Conservation (phyloP, 2,797 vertebrate species). For the Onychomys torridus region DNA sequence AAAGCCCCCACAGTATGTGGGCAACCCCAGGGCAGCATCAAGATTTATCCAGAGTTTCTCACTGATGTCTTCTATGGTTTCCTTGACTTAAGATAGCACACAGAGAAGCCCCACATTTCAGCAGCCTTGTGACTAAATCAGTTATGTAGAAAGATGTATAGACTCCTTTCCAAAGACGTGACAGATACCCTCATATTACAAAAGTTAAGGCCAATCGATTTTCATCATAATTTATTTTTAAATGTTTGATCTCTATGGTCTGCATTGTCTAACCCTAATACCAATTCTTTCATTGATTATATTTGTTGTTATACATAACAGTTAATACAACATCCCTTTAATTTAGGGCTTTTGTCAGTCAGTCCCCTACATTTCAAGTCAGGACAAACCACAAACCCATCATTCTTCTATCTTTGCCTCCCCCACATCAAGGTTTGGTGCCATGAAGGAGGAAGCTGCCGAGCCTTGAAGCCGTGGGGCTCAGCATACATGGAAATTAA, state of each 20-base stretch:
- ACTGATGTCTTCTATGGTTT: rapidly evolving
- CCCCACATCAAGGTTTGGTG: slow-evolving; percentile 78
- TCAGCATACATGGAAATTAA: slow-evolving; percentile 64
- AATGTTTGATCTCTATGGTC: background rate
- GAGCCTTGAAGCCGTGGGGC: slow-evolving; percentile 74
- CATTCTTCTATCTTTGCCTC: slow-evolving; percentile 78
- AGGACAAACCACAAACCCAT: slow-evolving; percentile 52
- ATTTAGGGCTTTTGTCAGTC: background rate
- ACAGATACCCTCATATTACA: no score
- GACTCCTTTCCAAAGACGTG: background rate
- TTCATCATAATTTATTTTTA: slow-evolving; percentile 3
- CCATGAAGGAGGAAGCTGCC: slow-evolving; percentile 76
- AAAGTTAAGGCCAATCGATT: background rate
- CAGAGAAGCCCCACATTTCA: background rate
- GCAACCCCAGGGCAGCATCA: background rate
- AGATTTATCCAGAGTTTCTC: background rate
- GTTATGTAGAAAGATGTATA: background rate
- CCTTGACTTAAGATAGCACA: background rate
- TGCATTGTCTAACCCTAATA: background rate
- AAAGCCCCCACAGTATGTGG: rapidly evolving
- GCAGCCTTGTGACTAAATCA: background rate
- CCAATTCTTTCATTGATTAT: background rate
- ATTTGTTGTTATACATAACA: background rate
- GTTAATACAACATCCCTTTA: background rate
- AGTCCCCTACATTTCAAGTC: slow-evolving; percentile 34